Percentiles rank a stretch among this genome's conserved stretches.
Conservation (phyloP, 2,113 vertebrate species). For the Chinchilla lanigera region DNA sequence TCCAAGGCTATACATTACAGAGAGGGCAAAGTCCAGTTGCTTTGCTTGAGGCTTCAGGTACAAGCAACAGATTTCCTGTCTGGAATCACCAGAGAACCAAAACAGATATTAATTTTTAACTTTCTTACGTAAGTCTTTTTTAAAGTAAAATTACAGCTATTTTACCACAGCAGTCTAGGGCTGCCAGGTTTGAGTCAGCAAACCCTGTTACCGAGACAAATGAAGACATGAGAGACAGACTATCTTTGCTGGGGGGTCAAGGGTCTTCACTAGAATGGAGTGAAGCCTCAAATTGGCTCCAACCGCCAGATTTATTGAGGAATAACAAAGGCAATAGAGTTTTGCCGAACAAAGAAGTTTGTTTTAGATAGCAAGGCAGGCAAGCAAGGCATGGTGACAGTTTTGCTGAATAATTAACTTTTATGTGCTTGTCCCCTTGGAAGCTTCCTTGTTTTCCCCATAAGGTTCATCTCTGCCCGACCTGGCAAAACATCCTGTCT, state of each 20-base stretch:
- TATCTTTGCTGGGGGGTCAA: not conserved
- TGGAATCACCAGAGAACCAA: constrained; percentile 49
- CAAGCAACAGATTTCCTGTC: constrained; percentile 57
- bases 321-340: not conserved
- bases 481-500: not conserved
- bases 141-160: constrained; percentile 45
- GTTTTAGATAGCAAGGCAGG: not conserved
- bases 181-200: not conserved
- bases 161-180: constrained; percentile 25
- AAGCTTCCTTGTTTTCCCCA: not conserved
- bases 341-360: not conserved
- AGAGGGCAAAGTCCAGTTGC: not conserved
- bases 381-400: not conserved
- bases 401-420: not conserved
- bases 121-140: not conserved
- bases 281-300: not conserved
- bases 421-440: not conserved
- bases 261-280: not conserved
- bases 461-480: not conserved
- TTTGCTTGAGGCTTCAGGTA: not conserved
- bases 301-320: not conserved
- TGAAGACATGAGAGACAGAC: not conserved
- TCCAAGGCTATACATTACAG: constrained; percentile 34
- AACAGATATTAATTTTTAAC: constrained; percentile 48
- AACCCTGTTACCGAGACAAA: not conserved